These are phyloP conservation scores for Lanistes nyassanus DNA, from an alignment of 1,140 invertebrate genomes.

Conservation along the genomic window DNA sequence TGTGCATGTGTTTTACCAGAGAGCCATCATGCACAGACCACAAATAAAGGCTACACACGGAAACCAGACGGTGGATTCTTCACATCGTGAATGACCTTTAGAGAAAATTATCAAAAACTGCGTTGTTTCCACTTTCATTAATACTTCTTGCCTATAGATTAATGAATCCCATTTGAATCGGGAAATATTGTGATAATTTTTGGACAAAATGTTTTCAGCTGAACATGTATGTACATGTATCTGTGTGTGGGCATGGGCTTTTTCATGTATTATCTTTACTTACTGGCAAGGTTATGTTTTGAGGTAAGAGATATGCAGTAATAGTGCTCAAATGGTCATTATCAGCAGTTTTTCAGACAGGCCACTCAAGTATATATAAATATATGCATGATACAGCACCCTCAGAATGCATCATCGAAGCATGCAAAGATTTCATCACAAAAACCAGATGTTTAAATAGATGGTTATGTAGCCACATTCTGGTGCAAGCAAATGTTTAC, in stretches of 20 bases:
- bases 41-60: constrained; percentile 65
- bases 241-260: not conserved
- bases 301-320: not conserved
- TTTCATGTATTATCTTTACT: not conserved
- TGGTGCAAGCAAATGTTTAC: too few species aligned
- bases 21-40: constrained; percentile 66
- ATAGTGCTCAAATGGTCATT: not conserved
- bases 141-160: constrained; percentile 9
- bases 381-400: not conserved
- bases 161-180: constrained; percentile 8
- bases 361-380: not conserved
- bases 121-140: too few species aligned
- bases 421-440: not conserved
- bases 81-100: constrained; percentile 46
- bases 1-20: constrained; percentile 52
- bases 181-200: not conserved
- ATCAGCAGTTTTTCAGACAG: not conserved
- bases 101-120: too few species aligned
- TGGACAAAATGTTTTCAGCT: constrained; percentile 2
- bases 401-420: not conserved
- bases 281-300: not conserved
- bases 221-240: constrained; percentile 1
- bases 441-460: not conserved
- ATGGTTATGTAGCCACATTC: not conserved
- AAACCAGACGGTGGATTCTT: constrained; percentile 67